Percentiles rank a stretch among this genome's conserved stretches.
These are phyloP conservation scores for Luscinia luscinia DNA, from an alignment of 2,797 vertebrate genomes.

Conservation along the genomic window DNA sequence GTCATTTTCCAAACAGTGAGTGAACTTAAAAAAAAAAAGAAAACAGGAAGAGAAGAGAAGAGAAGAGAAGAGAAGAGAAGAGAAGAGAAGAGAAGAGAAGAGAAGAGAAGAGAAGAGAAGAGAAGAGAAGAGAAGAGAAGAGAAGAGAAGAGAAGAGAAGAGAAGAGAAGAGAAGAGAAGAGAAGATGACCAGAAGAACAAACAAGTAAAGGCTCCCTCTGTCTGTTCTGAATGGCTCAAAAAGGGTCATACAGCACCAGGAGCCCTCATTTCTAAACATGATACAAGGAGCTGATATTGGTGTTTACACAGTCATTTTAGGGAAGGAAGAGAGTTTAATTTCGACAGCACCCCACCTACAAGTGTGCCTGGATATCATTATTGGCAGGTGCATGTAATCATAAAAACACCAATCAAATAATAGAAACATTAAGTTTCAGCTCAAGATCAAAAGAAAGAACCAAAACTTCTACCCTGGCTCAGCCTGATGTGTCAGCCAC, in stretches of 20 bases:
- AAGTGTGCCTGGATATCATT: slow-evolving; percentile 26
- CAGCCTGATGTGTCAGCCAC: slow-evolving; percentile 27
- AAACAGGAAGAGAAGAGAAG: no score
- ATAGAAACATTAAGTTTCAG: slow-evolving; percentile 48
- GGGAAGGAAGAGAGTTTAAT: slow-evolving; percentile 38
- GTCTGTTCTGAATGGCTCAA: background rate
- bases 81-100: no score
- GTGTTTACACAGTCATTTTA: slow-evolving; percentile 57
- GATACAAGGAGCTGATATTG: slow-evolving; percentile 28
- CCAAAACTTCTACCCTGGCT: background rate
- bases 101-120: background rate
- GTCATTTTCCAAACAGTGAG: background rate
- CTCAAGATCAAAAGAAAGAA: slow-evolving; percentile 52
- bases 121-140: background rate
- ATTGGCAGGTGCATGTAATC: slow-evolving; percentile 48
- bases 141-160: background rate
- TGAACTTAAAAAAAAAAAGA: background rate
- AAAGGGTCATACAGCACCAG: background rate
- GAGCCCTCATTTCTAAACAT: slow-evolving; percentile 19
- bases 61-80: no score
- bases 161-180: background rate
- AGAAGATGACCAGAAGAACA: background rate
- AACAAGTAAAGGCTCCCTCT: background rate
- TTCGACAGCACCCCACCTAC: background rate
- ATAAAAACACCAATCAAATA: slow-evolving; percentile 56